Evolutionary conservation across 30 jellyfish, hydroid and myxozoan species (phyloP).

Genomic region (Chironex yamaguchii): DNA sequence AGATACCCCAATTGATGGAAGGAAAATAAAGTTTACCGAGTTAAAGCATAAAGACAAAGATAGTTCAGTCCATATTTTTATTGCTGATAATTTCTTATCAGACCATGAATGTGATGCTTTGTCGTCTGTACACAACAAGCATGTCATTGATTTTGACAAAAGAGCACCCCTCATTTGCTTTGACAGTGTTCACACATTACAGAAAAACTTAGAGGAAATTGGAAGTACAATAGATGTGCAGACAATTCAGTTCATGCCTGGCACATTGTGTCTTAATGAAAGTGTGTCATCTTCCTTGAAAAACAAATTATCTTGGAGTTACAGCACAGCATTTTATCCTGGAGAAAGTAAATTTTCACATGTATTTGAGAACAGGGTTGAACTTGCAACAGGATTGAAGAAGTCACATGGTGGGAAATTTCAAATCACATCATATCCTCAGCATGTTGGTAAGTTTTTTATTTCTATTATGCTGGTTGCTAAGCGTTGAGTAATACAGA

Average conservation of each 20-base stretch:
- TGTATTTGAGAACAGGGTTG: constrained; percentile 63
- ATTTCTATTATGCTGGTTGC: neutral
- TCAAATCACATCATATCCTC: constrained; percentile 83
- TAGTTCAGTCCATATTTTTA: constrained; percentile 75
- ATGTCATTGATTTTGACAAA: constrained; percentile 39
- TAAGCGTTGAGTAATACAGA: too few species aligned
- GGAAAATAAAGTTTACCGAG: constrained; percentile 50
- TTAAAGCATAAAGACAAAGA: constrained; percentile 33
- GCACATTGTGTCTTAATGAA: constrained; percentile 81
- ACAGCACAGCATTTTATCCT: constrained; percentile 88
- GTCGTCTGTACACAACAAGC: constrained; percentile 71
- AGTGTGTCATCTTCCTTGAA: constrained; percentile 56
- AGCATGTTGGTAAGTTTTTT: constrained; percentile 66
- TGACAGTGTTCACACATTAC: constrained; percentile 73
- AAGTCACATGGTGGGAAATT: constrained; percentile 86
- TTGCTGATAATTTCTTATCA: constrained; percentile 77
- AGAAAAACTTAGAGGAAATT: constrained; percentile 61
- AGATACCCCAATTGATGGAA: constrained; percentile 4
- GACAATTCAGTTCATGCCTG: constrained; percentile 55
- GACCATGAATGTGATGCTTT: constrained; percentile 80
- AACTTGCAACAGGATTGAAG: constrained; percentile 65
- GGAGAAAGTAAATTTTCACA: constrained; percentile 84
- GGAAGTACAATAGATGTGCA: constrained; percentile 13
- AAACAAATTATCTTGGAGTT: constrained; percentile 65
- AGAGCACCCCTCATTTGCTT: constrained; percentile 79